Base-by-base conservation (phyloP, 2,113 vertebrate species). In the Muscicapa adusta region DNA sequence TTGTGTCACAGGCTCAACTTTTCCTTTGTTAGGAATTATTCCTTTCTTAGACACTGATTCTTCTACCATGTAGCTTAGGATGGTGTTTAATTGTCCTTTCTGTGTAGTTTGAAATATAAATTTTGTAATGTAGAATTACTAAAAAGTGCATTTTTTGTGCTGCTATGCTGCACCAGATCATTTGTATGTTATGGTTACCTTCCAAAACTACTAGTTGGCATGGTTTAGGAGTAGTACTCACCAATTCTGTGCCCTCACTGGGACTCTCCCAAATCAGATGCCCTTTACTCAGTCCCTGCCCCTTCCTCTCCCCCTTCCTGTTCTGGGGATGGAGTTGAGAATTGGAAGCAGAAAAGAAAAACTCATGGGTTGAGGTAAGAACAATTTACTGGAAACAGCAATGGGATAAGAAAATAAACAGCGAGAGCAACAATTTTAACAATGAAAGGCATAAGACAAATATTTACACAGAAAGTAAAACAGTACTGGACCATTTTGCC, bases 231-330 rank as follows among this genome's bases (percentile, higher is more conserved):
- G 45, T 4, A 45, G 19, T 14, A 29, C 15, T 67, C 13, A 18
- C 23, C 0, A 1, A 2, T 34, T 60, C 28, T 1, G 0, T 29
- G 45, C 13, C 13, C 45, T 67, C n/a, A 29, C 13, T 14, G 28
- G 26, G 45, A 29, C 28, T 60, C 8, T 58, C 13, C 33, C 31
- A 80, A 50, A 43, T 8, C 6, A 53, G 53, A n/a, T 8, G 7
- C 18, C 0, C 0, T 31, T 80, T 31, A 9, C 23, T 51, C 0
- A 0, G 4, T 56, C 17, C 17, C 28, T 50, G 8, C 3, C 22
- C 8, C 15, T 36, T 80, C 23, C 33, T 43, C 8, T 66, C 8
- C 33, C 6, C 2, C 5, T 60, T 74, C 6, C 16, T 20, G 6
- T 26, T 60, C 24, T 26, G 13, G 10, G 10, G 11, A 38, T 81